Base-by-base conservation (phyloP, 2,888 invertebrate genomes). In the Cerastoderma edule region DNA sequence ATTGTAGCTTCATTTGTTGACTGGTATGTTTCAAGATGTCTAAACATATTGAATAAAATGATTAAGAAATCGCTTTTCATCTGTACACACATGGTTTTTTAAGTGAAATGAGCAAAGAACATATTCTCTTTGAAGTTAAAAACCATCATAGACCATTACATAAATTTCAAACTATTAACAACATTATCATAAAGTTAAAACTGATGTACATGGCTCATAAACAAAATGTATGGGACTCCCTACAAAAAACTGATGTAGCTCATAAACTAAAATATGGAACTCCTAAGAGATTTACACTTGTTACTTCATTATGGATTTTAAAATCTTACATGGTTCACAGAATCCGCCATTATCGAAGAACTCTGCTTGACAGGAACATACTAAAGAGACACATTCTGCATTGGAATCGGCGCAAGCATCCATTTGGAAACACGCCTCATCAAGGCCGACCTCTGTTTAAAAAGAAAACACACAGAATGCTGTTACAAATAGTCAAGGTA, bases 321-420 rank as follows among this genome's bases (percentile, higher is more conserved):
- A 4, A 8, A 1, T n/a, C 57, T 57, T 33, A 57, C 57, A 28
- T 8, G n/a, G 32, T 57, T 57, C 57, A 32, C 57, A 57, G 2
- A 33, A 33, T 5, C 32, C 32, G 28, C n/a, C 33, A 8, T 30
- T n/a, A 32, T 57, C 33, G n/a, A 32, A 57, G n/a, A 32, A 57
- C n/a, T 32, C 32, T 2, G 33, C 6, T 32, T 57, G 30, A 32
- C 57, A 57, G 16, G 5, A 2, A 28, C 57, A 57, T 5, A 33
- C n/a, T 5, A n/a, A n/a, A n/a, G 30, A 32, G 13, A 19, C 8
- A n/a, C 57, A 57, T 16, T 57, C 57, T n/a, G 57, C 57, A 57
- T 57, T 57, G 5, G 57, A 33, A 32, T 57, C 57, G 1, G 33
- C 19, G 33, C 57, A 57, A 28, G 57, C 24, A 19, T 57, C 57